Conservation (phyloP, 2,797 vertebrate species). For the Danio choprae region DNA sequence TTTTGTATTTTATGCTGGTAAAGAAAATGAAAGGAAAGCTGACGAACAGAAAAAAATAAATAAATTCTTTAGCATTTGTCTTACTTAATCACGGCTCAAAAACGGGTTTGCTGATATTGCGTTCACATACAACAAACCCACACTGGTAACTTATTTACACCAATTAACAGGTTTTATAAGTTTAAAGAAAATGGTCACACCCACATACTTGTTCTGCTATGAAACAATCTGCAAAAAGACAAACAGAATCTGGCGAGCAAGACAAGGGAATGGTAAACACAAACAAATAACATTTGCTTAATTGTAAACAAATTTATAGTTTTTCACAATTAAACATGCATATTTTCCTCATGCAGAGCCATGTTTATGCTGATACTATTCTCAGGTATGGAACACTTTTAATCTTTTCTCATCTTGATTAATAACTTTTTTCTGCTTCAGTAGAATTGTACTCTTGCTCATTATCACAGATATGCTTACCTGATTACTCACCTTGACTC, state of each 20-base stretch:
- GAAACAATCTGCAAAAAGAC: neutral
- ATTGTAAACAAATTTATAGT: neutral
- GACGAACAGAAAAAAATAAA: neutral
- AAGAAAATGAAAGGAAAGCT: neutral
- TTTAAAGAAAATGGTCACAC: neutral
- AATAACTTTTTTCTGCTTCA: neutral
- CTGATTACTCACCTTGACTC: neutral
- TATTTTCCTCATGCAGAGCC: neutral
- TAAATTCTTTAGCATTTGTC: neutral
- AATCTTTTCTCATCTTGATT: constrained; percentile 1
- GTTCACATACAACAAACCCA: neutral
- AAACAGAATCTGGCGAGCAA: neutral
- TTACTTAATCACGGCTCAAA: too few species aligned
- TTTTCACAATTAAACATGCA: neutral
- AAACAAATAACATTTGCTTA: too few species aligned
- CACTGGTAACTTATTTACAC: neutral
- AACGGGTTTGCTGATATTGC: neutral
- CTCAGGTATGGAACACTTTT: neutral
- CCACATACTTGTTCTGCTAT: neutral
- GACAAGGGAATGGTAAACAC: neutral
- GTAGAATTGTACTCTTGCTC: too few species aligned
- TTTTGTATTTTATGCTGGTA: neutral
- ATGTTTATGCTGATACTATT: neutral
- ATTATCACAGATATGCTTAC: neutral
- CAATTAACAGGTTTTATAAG: neutral